Base-by-base conservation (phyloP, 2,888 invertebrate genomes). In the Aleiodes alternator region DNA sequence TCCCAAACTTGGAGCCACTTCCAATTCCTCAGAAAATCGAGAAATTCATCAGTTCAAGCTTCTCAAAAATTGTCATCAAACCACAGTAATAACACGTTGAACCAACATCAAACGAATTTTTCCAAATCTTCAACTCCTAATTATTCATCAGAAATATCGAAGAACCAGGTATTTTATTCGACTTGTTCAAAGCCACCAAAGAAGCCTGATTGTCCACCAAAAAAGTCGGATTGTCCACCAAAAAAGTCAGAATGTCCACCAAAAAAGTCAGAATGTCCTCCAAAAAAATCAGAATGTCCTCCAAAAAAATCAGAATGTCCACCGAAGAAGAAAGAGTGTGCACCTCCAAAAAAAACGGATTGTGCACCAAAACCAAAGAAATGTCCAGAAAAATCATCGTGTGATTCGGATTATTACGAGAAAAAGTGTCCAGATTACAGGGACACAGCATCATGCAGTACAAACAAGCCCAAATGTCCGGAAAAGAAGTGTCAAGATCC, bases 101-200 rank as follows among this genome's bases (percentile, higher is more conserved):
- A 9, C 3, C 7, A 59, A 38, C 0, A 4, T 38, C 43, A 16
- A 43, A 9, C 9, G 16, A 48, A 64, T 5, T 11, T 23, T 23
- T 34, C 59, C 38, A 11, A 48, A 2, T 1, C 14, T 5, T 11
- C 16, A 8, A 43, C 9, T 43, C 43, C 43, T 1, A 64, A 16
- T 9, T n/a, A 64, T 8, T 4, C 7, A 12, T 23, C 64, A 43
- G 23, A 14, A 64, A 16, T 11, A 1, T 23, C 64, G 1, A 14
- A 29, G n/a, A 64, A 43, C 23, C 64, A 12, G 43, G 64, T 48
- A 64, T 64, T 64, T n/a, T 64, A 64, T 14, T 64, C 64, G 1
- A 64, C 64, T 1, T 64, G 64, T 23, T 64, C 64, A 8, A 64
- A 55, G 14, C 55, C 55, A n/a, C 55, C 55, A 55, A 55, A 64